A percentile compares a stretch with the other conserved stretches of the same genome.
These are phyloP conservation scores for Mesitornis unicolor DNA, from an alignment of 2,113 vertebrate species.

Conservation along the genomic window DNA sequence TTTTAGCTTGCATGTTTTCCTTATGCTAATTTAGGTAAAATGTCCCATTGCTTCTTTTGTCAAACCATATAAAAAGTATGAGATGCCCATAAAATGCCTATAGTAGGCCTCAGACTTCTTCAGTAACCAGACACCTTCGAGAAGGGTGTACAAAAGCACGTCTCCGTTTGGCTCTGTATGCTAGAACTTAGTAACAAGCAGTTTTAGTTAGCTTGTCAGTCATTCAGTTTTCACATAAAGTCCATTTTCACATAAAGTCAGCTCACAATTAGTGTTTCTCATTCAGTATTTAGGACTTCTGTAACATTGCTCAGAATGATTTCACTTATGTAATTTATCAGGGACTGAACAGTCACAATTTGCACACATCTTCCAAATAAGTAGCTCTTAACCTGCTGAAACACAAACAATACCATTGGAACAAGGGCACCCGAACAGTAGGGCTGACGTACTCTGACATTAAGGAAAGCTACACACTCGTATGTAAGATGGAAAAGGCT, in stretches of 20 bases:
- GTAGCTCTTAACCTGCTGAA: neutral
- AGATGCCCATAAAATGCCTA: neutral
- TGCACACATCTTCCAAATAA: neutral
- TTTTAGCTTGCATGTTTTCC: neutral
- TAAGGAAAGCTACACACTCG: neutral
- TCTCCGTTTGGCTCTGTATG: neutral
- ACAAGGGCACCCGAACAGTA: neutral
- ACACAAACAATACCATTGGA: neutral
- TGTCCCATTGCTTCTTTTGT: neutral
- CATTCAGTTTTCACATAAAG: neutral
- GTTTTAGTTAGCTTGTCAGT: conserved; percentile 33
- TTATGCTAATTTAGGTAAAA: neutral
- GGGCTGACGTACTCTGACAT: neutral
- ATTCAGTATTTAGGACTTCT: neutral
- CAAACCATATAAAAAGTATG: neutral
- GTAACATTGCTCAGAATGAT: neutral
- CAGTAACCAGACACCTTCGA: neutral
- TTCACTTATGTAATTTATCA: neutral
- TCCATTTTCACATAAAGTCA: neutral
- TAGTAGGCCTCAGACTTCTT: neutral
- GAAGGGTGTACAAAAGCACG: neutral
- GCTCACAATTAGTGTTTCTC: neutral
- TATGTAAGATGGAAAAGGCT: neutral
- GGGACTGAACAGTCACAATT: neutral
- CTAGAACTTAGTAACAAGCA: neutral